Evolutionary conservation across 2,113 vertebrate species (phyloP).

Genomic region (Zosterops borbonicus): DNA sequence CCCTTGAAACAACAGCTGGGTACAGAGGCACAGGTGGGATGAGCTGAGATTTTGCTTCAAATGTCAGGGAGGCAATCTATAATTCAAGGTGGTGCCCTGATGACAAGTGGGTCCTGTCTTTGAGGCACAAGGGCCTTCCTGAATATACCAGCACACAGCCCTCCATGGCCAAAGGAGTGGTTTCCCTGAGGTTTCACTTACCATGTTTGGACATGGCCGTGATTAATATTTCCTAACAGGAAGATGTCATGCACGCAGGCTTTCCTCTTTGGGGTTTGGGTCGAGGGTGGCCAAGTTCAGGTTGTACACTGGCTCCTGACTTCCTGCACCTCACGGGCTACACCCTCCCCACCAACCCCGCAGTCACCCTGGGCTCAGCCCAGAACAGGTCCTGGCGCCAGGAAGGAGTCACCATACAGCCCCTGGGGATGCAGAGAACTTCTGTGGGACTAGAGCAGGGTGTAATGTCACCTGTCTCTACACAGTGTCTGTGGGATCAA

Average conservation of each 20-base stretch:
- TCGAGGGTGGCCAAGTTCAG: constrained; percentile 41
- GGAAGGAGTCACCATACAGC: not conserved
- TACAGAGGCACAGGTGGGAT: not conserved
- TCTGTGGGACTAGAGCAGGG: rapidly evolving
- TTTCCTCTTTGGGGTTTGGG: constrained; percentile 47
- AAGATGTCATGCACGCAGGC: constrained; percentile 44
- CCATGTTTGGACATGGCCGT: constrained; percentile 47
- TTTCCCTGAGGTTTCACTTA: constrained; percentile 55
- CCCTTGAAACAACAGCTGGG: rapidly evolving
- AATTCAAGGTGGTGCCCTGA: not conserved
- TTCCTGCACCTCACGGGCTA: not conserved
- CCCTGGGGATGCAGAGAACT: not conserved
- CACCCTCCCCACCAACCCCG: not conserved
- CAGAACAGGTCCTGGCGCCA: not conserved
- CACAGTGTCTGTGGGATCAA: not conserved
- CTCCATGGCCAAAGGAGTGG: not conserved
- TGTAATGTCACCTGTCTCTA: not conserved
- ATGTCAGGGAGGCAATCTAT: not conserved
- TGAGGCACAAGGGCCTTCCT: constrained; percentile 41
- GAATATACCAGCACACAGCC: not conserved
- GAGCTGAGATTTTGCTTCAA: not conserved
- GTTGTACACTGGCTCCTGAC: constrained; percentile 27
- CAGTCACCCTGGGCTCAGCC: not conserved
- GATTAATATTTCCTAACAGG: constrained; percentile 69
- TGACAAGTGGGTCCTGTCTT: not conserved